phyloP scores from a whole-genome alignment of 2,888 invertebrate genomes.

The Callosobruchus maculatus region DNA sequence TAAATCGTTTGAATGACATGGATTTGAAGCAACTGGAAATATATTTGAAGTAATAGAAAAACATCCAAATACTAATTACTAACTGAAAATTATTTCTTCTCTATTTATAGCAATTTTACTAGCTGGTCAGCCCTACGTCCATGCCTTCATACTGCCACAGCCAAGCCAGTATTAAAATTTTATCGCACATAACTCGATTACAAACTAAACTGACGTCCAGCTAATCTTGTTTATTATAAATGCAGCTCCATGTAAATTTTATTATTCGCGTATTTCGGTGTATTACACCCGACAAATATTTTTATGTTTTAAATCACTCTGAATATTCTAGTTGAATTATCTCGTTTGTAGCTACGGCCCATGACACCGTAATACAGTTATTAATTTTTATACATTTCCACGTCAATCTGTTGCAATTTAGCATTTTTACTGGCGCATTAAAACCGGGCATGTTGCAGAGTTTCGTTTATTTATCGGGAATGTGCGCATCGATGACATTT shows the following conservation, averaged over 20 bases:
- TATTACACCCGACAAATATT: conserved; percentile 24
- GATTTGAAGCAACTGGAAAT: too few relatives aligned
- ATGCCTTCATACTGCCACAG: background rate
- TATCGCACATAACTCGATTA: conserved; percentile 33
- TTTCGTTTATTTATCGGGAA: background rate
- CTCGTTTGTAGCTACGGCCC: conserved; percentile 5
- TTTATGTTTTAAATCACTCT: conserved; percentile 24
- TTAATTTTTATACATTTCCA: conserved; percentile 15
- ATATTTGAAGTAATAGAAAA: too few relatives aligned
- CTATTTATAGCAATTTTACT: too few relatives aligned
- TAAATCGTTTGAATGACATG: too few relatives aligned
- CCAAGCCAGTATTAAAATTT: conserved; percentile 26
- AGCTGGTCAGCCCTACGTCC: background rate
- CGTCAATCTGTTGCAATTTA: conserved; percentile 12
- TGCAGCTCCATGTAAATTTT: conserved; percentile 31
- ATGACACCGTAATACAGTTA: conserved; percentile 11
- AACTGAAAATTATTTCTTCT: too few relatives aligned
- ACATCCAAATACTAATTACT: too few relatives aligned
- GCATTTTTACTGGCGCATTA: background rate
- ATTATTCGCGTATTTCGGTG: conserved; percentile 22
- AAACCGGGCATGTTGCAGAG: background rate
- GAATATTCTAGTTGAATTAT: conserved; percentile 19
- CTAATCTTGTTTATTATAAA: conserved; percentile 35
- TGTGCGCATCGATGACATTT: background rate
- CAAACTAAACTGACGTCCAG: conserved; percentile 21